Conservation (phyloP, 2,113 vertebrate species). For the Phylloscopus trochilus region DNA sequence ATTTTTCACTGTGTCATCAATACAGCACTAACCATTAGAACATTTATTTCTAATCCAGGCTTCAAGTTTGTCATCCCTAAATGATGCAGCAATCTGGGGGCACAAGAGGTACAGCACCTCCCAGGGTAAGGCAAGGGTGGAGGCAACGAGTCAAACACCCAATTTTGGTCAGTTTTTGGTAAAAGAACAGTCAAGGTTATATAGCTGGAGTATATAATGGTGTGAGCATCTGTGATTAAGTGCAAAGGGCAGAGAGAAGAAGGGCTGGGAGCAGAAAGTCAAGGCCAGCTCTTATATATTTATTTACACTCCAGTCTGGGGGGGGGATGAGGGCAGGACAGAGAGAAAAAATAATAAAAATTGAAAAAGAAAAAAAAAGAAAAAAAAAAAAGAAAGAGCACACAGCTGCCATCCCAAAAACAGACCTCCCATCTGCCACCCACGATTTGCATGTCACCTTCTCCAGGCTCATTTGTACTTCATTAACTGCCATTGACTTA, state of each 20-base stretch:
- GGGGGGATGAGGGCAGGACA: background rate
- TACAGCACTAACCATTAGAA: background rate
- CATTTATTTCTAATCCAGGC: background rate
- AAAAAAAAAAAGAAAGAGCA: constrained; percentile 26
- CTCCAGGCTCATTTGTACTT: constrained; percentile 89
- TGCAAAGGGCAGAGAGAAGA: background rate
- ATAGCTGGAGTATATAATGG: background rate
- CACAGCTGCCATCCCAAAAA: constrained; percentile 82
- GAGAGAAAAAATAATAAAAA: background rate
- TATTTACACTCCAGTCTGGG: constrained; percentile 44
- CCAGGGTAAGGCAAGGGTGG: background rate
- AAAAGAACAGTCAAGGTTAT: constrained; percentile 28
- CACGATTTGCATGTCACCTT: constrained; percentile 86
- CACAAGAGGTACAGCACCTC: background rate
- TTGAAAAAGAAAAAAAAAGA: background rate
- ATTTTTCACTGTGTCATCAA: constrained; percentile 21
- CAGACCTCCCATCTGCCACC: constrained; percentile 90
- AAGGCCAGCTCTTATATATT: constrained; percentile 4
- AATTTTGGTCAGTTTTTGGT: background rate
- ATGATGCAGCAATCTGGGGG: background rate
- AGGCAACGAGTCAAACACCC: background rate
- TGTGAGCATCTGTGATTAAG: background rate
- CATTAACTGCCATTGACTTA: constrained; percentile 91
- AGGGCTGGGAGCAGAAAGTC: constrained; percentile 22
- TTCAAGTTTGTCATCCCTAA: background rate